Percentiles rank a stretch among this genome's conserved stretches.
These are phyloP conservation scores for Ranitomeya variabilis DNA, from an alignment of 2,113 vertebrate species.

Conservation along the genomic window DNA sequence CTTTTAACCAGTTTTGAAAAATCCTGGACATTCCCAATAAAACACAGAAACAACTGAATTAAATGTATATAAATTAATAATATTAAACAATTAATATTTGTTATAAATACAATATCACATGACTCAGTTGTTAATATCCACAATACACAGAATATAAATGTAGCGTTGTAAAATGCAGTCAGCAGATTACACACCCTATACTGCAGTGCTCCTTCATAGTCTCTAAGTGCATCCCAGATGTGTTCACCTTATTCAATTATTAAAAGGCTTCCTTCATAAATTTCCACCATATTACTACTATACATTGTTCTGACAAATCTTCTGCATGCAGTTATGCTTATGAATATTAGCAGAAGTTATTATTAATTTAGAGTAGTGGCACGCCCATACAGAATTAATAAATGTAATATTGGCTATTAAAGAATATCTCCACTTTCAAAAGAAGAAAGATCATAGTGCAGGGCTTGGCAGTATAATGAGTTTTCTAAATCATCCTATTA, in stretches of 20 bases:
- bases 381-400: too few species aligned
- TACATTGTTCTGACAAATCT: background rate
- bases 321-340: background rate
- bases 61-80: too few species aligned
- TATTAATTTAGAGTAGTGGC: background rate
- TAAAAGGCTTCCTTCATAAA: constrained; percentile 12
- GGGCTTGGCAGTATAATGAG: too few species aligned
- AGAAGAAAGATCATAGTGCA: too few species aligned
- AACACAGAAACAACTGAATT: too few species aligned
- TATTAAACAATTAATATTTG: background rate
- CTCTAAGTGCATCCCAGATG: background rate
- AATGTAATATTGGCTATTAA: too few species aligned
- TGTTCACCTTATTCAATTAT: constrained; percentile 26
- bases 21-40: too few species aligned
- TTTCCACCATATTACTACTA: background rate
- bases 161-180: background rate
- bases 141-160: background rate
- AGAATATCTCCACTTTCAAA: too few species aligned
- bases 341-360: background rate
- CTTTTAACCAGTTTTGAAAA: too few species aligned
- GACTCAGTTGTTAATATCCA: background rate
- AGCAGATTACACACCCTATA: background rate
- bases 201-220: background rate
- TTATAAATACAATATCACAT: background rate
- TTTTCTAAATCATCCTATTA: too few species aligned